Base-by-base conservation (phyloP, 2,888 invertebrate genomes). In the Toxonevra muliebris region DNA sequence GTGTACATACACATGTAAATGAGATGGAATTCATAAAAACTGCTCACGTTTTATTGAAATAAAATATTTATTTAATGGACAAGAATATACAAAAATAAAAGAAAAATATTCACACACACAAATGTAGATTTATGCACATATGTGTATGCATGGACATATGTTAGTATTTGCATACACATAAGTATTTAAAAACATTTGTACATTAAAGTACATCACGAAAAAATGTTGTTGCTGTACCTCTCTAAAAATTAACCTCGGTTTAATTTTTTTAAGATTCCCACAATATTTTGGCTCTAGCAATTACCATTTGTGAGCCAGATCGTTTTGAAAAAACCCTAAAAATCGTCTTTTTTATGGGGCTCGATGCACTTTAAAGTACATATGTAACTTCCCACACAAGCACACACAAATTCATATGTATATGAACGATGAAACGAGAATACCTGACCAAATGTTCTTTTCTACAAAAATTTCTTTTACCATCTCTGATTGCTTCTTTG, bases 31-130 rank as follows among this genome's bases (percentile, higher is more conserved):
- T 62, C 57, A 67, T 63, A 63, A 67, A 63, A 67, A 63, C 67
- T 75, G 77, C 80, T 80, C 79, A 80, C 79, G 80, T 79, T 79
- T 79, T 80, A 77, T 77, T 77, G 79, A 79, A 78, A 79, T 79
- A 79, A 79, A 79, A 80, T 78, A 78, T 78, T 78, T 79, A 78
- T 78, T 75, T 79, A 80, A 78, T 80, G 78, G 79, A 76, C 80
- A 76, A 43, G 13, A 30, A 57, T 30, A 30, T 30, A 30, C 30
- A 30, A 30, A 30, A 30, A 30, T 4, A 30, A 2, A 30, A 30
- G 7, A 30, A 30, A 4, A 30, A 30, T 30, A 30, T 4, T 30
- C 30, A 7, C 15, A 45, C 30, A 53, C 45, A 42, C 10, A 50
- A 43, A 17, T 43, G 43, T 30, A 48, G 41, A 60, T 17, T 50